Percentiles rank a stretch among this genome's conserved stretches.
Evolutionary conservation across 2,888 invertebrate genomes (phyloP).

Genomic region (Chrysomela aeneicollis): DNA sequence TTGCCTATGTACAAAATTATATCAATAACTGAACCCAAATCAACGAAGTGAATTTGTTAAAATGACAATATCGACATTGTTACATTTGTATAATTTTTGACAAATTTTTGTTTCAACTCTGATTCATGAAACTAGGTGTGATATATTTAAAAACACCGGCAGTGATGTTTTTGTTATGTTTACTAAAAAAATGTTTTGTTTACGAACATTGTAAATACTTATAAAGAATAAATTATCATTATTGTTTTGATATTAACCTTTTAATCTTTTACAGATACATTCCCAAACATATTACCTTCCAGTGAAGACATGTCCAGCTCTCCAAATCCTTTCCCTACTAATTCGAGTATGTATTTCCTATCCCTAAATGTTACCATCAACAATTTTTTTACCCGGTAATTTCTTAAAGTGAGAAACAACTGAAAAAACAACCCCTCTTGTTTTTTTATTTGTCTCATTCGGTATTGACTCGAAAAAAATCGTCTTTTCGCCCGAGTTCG

Average conservation of each 20-base stretch:
- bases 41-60: too few relatives aligned
- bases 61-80: too few relatives aligned
- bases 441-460: too few relatives aligned
- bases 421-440: too few relatives aligned
- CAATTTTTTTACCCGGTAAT: too few relatives aligned
- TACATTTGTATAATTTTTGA: not conserved
- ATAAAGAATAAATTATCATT: constrained; percentile 22
- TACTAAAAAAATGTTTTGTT: constrained; percentile 8
- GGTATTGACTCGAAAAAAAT: too few relatives aligned
- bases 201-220: constrained; percentile 23
- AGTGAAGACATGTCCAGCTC: constrained; percentile 37
- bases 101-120: constrained; percentile 23
- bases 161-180: constrained; percentile 25
- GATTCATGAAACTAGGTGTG: too few relatives aligned
- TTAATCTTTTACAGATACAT: constrained; percentile 54
- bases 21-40: too few relatives aligned
- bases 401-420: too few relatives aligned
- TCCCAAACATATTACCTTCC: constrained; percentile 54
- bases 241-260: constrained; percentile 24
- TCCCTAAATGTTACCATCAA: not conserved
- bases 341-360: not conserved
- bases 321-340: constrained; percentile 15
- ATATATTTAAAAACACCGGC: not conserved
- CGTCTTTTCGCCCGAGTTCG: too few relatives aligned
- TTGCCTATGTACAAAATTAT: too few relatives aligned